These are phyloP conservation scores for Oreochromis grahami DNA, from an alignment of 2,797 vertebrate genomes.

Conservation along the genomic window DNA sequence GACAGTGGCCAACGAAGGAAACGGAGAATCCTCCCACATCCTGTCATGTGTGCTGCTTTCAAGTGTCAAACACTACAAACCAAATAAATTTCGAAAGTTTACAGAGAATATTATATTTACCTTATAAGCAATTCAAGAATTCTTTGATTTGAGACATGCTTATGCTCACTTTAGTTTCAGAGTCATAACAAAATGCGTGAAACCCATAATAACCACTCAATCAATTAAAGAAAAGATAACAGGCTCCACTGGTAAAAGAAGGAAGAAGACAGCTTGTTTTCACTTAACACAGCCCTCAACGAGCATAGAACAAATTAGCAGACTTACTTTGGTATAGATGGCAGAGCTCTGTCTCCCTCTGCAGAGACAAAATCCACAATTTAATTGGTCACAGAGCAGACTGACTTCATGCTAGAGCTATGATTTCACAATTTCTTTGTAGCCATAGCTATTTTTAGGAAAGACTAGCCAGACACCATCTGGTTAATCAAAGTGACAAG, in stretches of 20 bases:
- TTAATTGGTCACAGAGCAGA: background rate
- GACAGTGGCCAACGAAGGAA: background rate
- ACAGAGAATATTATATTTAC: background rate
- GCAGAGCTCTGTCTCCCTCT: constrained; percentile 97
- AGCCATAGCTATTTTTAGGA: constrained; percentile 30
- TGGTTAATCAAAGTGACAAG: constrained; percentile 33
- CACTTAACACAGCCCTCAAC: background rate
- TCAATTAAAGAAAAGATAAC: background rate
- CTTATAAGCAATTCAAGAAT: background rate
- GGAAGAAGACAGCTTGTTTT: background rate
- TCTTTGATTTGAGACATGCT: background rate
- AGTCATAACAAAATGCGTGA: accelerated
- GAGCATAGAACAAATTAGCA: background rate
- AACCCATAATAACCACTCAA: background rate
- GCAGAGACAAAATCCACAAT: constrained; percentile 45
- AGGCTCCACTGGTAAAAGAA: background rate
- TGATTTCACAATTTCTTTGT: background rate
- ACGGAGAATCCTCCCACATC: background rate
- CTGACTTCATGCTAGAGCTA: background rate
- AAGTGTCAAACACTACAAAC: background rate
- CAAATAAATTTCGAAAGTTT: background rate
- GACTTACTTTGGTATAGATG: constrained; percentile 97
- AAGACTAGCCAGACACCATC: background rate
- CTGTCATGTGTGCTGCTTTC: background rate
- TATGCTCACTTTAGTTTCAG: background rate